phyloP scores from a whole-genome alignment of 2,888 invertebrate genomes.

The Byasa hedistus region DNA sequence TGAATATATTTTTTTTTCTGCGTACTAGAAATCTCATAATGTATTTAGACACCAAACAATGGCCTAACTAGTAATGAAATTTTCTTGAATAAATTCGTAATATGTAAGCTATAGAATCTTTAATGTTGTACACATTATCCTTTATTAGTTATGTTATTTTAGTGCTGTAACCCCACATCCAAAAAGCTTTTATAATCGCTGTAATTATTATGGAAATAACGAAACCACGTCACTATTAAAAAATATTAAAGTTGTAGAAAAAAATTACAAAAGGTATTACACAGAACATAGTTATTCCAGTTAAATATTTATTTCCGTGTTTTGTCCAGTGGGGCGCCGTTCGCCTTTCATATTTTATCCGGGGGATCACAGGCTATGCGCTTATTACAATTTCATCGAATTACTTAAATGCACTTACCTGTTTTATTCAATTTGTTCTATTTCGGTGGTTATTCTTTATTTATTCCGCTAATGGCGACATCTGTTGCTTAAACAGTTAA shows the following conservation, averaged over 20 bases:
- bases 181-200: too few relatives aligned
- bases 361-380: slow-evolving; percentile 60
- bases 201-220: too few relatives aligned
- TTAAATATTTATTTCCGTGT: slow-evolving; percentile 30
- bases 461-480: slow-evolving; percentile 49
- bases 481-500: slow-evolving; percentile 3
- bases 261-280: neutral
- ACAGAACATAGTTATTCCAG: slow-evolving; percentile 32
- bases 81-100: too few relatives aligned
- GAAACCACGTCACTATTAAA: neutral
- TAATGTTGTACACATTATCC: too few relatives aligned
- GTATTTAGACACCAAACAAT: too few relatives aligned
- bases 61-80: too few relatives aligned
- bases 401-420: slow-evolving; percentile 50
- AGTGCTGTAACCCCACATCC: too few relatives aligned
- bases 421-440: slow-evolving; percentile 56
- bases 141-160: too few relatives aligned
- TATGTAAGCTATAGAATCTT: too few relatives aligned
- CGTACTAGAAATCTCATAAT: too few relatives aligned
- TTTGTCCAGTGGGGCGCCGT: slow-evolving; percentile 50
- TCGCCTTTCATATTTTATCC: slow-evolving; percentile 55
- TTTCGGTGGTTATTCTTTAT: slow-evolving; percentile 47
- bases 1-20: too few relatives aligned
- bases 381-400: slow-evolving; percentile 59
- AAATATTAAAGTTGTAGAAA: neutral